Evolutionary conservation across 2,113 vertebrate species (phyloP), one percentile per base, ranked within the genome.

Genomic region (Ceyx melanurus): DNA sequence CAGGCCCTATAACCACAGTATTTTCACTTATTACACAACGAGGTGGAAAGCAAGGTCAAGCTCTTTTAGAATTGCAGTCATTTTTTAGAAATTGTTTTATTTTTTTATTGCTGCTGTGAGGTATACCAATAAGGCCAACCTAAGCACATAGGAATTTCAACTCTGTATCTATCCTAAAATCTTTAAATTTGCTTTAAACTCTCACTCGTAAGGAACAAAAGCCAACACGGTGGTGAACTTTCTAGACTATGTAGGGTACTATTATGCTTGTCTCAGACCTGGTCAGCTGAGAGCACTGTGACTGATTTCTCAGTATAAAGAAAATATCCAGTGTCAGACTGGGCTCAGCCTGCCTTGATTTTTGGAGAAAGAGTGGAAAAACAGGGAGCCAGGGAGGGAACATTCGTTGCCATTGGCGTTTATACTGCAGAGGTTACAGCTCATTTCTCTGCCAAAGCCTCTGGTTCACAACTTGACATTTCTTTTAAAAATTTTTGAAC

Each of bases 31-130:
- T 60, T 91, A 53, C 45, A 83, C 84, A 45, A 9, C 67, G 74
- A 89, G 31, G 65, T 74, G 43, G 57, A 80, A 80, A 48, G 60
- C 35, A 91, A 67, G 76, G 94, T 94, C 92, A 90, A 82, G 37
- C 28, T 88, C 76, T 86, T 85, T 31, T 20, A 67, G 84, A 82
- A 88, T 18, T 89, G 29, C 33, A 66, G 46, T 64, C 1, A 6
- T 43, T 40, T 72, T 86, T 86, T 8, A 87, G 56, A 71, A 93
- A 91, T 82, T n/a, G 19, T 66, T 73, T 50, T 75, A 42, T 42
- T 93, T 94, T 94, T 94, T 94, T 95, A 95, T 89, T 91, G 75
- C 87, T 83, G 85, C 82, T 81, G 33, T 60, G 82, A 93, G 87
- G 48, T 68, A 67, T 60, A 71, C 60, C 67, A 87, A 82, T 85